Evolutionary conservation across 2,113 vertebrate genomes (phyloP), one percentile per base, ranked within the genome.

Genomic region (Aleadryas rufinucha): DNA sequence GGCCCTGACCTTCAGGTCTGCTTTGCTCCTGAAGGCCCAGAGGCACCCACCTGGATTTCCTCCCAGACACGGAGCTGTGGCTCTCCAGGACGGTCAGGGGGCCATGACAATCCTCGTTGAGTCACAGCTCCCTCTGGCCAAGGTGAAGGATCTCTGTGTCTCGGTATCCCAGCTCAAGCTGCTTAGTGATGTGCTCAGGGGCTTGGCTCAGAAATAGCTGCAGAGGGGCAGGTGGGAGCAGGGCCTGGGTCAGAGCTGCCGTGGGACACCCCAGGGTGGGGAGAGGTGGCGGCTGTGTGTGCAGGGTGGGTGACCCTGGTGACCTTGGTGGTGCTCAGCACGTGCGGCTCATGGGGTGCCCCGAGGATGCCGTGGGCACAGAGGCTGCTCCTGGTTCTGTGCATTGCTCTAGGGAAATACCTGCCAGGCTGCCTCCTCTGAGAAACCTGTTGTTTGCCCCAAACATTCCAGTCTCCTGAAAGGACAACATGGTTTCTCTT

Each of bases 261-360:
- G 0, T 30, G 47, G 39, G 26, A 20, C 16, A 3, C 14, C 19
- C 20, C 65, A 13, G 42, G 11, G 41, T 5, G 27, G 71, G 54
- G 24, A 64, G 33, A 59, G 33, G 30, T 33, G 35, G 8, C 41
- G 54, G 4, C 31, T 49, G 24, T 5, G 31, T 8, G 6, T 11
- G 11, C 19, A 3, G 24, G 50, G 35, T 18, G 50, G 6, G 8
- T 52, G 54, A 5, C 8, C 52, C 52, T 33, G 52, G 18, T 52
- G n/a, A n/a, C n/a, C n/a, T n/a, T n/a, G n/a, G n/a, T n/a, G n/a
- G n/a, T n/a, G n/a, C n/a, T n/a, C n/a, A n/a, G n/a, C n/a, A n/a
- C 0, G 1, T 6, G 26, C 14, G 30, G 23, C 6, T 65, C 13
- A 20, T 0, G 2, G 6, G 9, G 47, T 57, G 35, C 47, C 28